Conservation (phyloP, 2,113 vertebrate genomes). For the Microcebus griseorufus region DNA sequence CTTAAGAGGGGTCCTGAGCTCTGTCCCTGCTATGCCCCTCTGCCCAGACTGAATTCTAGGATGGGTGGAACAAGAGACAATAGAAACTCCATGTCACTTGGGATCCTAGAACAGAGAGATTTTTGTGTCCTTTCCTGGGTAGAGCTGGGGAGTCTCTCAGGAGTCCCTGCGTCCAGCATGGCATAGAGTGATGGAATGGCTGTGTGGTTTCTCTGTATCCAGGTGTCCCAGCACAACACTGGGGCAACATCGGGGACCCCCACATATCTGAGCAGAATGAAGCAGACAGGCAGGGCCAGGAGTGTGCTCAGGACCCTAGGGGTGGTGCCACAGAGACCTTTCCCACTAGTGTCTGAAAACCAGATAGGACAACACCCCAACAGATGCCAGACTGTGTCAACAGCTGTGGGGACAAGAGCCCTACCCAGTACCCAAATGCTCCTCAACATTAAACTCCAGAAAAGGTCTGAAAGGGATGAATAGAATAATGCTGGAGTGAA, state of each 20-base stretch:
- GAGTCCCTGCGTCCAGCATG: not conserved
- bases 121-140: not conserved
- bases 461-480: not conserved
- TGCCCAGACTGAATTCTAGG: not conserved
- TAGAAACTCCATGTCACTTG: not conserved
- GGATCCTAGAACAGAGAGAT: not conserved
- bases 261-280: not conserved
- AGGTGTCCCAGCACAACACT: too few species aligned
- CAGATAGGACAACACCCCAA: not conserved
- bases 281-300: not conserved
- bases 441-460: not conserved
- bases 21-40: not conserved
- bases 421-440: not conserved
- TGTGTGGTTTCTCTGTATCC: not conserved
- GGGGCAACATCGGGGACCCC: too few species aligned
- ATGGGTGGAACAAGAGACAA: not conserved
- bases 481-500: not conserved
- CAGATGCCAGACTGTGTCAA: not conserved
- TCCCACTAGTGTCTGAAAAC: not conserved
- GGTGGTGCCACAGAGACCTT: not conserved
- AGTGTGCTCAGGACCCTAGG: not conserved
- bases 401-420: not conserved
- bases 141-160: not conserved
- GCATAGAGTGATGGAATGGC: not conserved
- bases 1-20: not conserved